These are phyloP conservation scores for Cryptus viduatorius DNA, from an alignment of 2,888 invertebrate species.

Conservation along the genomic window DNA sequence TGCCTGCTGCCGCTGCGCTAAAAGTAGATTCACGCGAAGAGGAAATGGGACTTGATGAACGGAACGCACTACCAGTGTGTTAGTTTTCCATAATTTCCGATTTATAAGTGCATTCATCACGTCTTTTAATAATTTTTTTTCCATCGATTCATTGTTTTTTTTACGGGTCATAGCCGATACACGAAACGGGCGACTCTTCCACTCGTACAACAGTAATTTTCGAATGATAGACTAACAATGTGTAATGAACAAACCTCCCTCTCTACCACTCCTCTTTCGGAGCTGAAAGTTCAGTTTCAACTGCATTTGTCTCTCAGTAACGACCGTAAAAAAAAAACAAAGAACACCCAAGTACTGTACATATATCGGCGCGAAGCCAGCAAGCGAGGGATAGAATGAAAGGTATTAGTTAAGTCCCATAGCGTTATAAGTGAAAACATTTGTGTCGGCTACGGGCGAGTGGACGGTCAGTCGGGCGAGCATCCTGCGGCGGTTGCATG, in stretches of 20 bases:
- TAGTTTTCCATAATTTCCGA: background rate
- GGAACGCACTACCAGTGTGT: background rate
- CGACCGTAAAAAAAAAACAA: background rate
- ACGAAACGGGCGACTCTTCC: too few relatives aligned
- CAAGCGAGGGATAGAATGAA: slow-evolving; percentile 14
- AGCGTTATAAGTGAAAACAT: slow-evolving; percentile 10
- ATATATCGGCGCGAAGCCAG: background rate
- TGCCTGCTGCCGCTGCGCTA: slow-evolving; percentile 41
- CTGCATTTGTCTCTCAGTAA: background rate
- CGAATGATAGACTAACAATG: too few relatives aligned
- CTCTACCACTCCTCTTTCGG: too few relatives aligned
- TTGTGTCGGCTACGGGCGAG: slow-evolving; percentile 1
- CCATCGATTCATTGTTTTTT: too few relatives aligned
- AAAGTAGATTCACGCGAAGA: slow-evolving; percentile 76
- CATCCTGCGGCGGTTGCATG: slow-evolving; percentile 68
- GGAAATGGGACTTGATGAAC: slow-evolving; percentile 72
- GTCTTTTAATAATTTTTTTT: background rate
- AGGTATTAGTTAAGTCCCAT: slow-evolving; percentile 3
- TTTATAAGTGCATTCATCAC: background rate
- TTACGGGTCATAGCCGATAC: too few relatives aligned
- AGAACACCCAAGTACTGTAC: background rate
- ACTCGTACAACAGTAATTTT: too few relatives aligned
- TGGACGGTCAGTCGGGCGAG: slow-evolving; percentile 60
- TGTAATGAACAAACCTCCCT: too few relatives aligned
- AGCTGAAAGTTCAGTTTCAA: too few relatives aligned